Base-by-base conservation (phyloP, 2,797 vertebrate species). In the Manis crassicaudata region DNA sequence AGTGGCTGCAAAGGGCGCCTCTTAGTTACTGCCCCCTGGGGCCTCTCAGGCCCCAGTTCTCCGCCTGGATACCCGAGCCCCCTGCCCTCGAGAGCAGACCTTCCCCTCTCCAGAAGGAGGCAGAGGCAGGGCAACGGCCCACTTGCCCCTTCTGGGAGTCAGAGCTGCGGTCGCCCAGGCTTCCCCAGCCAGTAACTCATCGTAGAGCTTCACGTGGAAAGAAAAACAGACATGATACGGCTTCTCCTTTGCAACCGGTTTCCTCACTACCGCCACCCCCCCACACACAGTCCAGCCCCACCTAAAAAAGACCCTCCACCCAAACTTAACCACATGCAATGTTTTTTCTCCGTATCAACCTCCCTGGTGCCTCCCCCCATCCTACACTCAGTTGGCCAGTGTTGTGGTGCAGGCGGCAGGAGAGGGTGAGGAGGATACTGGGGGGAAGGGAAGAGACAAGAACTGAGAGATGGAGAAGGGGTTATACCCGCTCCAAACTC, bases 1-100 rank as follows among this genome's bases (percentile, higher is more conserved):
- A 93, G 90, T 94, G 88, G 91, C 97, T 98, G 98, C 97, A 86
- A 82, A 96, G 37, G 37, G 37, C 37, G 37, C 37, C 37, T 40
- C 37, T 40, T 40, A 40, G 94, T 63, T 73, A 91, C 95, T 80
- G 46, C 81, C 94, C 90, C 97, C 90, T 94, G 70, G 97, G 97
- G 98, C 97, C 97, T 97, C 95, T 97, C 37, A 40, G 37, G 37
- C 37, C 37, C 37, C 37, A 40, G 37, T 40, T 40, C 37, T 40
- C 37, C 4, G 37, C 37, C 37, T 40, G 37, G 37, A 40, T 40
- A 40, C 37, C 37, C 37, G 37, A 40, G 23, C 4, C 79, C 43
- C 58, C 67, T 88, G 60, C 58, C 43, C 63, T 67, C 25, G 67
- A 83, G 35, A 72, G 37, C 54, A 83, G 79, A 67, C 10, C 58